Percentiles rank a stretch among this genome's conserved stretches.
Evolutionary conservation across 2,888 invertebrate genomes (phyloP).

Genomic region (Agrotis exclamationis): DNA sequence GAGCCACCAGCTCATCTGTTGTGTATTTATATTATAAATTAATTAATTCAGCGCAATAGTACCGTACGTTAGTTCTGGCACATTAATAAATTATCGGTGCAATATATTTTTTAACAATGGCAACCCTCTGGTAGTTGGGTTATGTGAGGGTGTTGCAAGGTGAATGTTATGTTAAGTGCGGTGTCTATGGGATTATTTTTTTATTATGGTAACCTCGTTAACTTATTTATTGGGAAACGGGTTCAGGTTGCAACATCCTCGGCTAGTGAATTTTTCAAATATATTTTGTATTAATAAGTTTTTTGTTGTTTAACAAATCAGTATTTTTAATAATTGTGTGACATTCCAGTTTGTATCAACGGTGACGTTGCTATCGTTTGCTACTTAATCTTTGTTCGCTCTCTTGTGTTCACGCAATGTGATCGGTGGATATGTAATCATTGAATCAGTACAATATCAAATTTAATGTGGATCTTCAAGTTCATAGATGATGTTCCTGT

Average conservation of each 20-base stretch:
- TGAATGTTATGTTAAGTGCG: conserved; percentile 75
- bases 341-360: conserved; percentile 88
- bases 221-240: conserved; percentile 73
- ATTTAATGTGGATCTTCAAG: conserved; percentile 69
- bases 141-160: conserved; percentile 83
- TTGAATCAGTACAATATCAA: conserved; percentile 76
- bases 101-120: conserved; percentile 81
- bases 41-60: conserved; percentile 77
- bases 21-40: conserved; percentile 79
- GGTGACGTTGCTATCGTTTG: conserved; percentile 77
- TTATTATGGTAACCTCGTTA: conserved; percentile 69
- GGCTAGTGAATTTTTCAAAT: conserved; percentile 78
- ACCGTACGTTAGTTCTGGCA: conserved; percentile 74
- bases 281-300: conserved; percentile 81
- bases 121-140: conserved; percentile 77
- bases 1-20: conserved; percentile 80
- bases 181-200: conserved; percentile 69
- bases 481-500: conserved; percentile 71
- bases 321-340: conserved; percentile 90
- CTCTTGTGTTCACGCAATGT: conserved; percentile 72
- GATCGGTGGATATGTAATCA: conserved; percentile 51
- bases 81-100: conserved; percentile 82
- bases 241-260: conserved; percentile 83
- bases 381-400: conserved; percentile 78
- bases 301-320: conserved; percentile 89